Percentiles rank a stretch among this genome's conserved stretches.
phyloP scores from a whole-genome alignment of 2,113 vertebrate genomes.

The Melanerpes formicivorus region DNA sequence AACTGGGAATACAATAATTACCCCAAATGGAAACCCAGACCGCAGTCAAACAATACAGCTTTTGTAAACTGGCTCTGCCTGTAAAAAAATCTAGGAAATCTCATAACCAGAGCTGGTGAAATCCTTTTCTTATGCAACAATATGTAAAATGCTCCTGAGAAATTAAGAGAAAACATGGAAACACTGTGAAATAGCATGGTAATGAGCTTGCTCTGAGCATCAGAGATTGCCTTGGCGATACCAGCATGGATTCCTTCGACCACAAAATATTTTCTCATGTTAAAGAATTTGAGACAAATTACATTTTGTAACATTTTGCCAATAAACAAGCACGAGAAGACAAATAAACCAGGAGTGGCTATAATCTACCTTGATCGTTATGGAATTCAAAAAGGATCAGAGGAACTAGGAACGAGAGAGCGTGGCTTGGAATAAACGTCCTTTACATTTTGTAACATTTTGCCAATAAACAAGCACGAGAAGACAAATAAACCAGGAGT shows the following conservation, averaged over 20 bases:
- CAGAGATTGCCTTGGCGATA: neutral
- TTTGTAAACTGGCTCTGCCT: constrained; percentile 34
- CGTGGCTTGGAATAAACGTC: neutral
- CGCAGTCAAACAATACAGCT: constrained; percentile 60
- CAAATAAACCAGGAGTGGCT: neutral
- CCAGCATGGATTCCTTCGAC: constrained; percentile 29
- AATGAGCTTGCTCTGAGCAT: constrained; percentile 21
- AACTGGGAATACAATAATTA: constrained; percentile 67
- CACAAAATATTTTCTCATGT: constrained; percentile 58
- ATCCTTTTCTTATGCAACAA: constrained; percentile 58
- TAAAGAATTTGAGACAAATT: constrained; percentile 52
- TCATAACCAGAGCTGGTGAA: constrained; percentile 52
- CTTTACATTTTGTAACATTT: constrained; percentile 28
- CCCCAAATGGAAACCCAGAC: constrained; percentile 60
- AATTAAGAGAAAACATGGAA: constrained; percentile 30
- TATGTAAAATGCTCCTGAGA: constrained; percentile 45
- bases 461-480: constrained; percentile 19
- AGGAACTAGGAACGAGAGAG: neutral
- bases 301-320: neutral
- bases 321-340: constrained; percentile 40
- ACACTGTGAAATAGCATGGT: neutral
- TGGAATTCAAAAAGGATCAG: neutral
- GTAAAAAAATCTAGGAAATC: constrained; percentile 63
- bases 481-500: constrained; percentile 20
- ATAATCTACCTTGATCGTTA: constrained; percentile 43